These are phyloP conservation scores for Oryzias curvinotus DNA, from an alignment of 2,113 vertebrate genomes.

Conservation along the genomic window DNA sequence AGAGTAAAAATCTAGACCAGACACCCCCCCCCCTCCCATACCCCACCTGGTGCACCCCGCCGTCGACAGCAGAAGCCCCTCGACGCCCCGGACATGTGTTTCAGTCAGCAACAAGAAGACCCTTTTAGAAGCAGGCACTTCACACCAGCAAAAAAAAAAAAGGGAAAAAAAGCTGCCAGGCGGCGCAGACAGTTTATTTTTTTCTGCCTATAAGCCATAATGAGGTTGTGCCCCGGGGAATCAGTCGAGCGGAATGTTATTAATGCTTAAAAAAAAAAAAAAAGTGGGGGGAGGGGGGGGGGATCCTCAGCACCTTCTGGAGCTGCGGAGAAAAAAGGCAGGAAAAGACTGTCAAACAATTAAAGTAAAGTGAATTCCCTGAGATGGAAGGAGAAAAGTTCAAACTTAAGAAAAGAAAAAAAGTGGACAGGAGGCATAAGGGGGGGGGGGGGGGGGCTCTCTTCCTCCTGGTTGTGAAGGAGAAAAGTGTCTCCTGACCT, in stretches of 20 bases:
- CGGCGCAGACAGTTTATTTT: conserved; percentile 64
- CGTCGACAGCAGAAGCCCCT: conserved; percentile 54
- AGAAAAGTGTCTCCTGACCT: conserved; percentile 31
- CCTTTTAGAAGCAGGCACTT: conserved; percentile 38
- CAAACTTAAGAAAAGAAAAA: conserved; percentile 17
- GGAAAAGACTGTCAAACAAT: conserved; percentile 85
- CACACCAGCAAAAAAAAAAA: conserved; percentile 39
- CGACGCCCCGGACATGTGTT: conserved; percentile 52
- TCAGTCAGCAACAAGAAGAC: conserved; percentile 43
- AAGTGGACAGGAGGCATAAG: conserved; percentile 44
- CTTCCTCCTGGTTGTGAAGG: conserved; percentile 54
- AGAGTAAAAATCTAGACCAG: too few relatives aligned
- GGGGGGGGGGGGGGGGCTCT: conserved; percentile 17
- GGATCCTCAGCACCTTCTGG: conserved; percentile 75
- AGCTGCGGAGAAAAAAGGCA: conserved; percentile 72
- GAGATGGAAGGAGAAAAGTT: conserved; percentile 55
- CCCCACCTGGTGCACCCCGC: conserved; percentile 83
- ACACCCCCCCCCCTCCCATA: not conserved
- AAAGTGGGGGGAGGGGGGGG: conserved; percentile 26
- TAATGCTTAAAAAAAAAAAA: conserved; percentile 79
- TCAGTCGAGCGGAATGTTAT: conserved; percentile 74
- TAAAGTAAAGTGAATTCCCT: conserved; percentile 84
- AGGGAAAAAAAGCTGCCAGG: conserved; percentile 46
- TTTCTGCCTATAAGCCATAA: conserved; percentile 75
- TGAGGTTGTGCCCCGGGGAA: conserved; percentile 83